Base-by-base conservation (phyloP, 2,113 vertebrate species). In the Saccopteryx leptura region DNA sequence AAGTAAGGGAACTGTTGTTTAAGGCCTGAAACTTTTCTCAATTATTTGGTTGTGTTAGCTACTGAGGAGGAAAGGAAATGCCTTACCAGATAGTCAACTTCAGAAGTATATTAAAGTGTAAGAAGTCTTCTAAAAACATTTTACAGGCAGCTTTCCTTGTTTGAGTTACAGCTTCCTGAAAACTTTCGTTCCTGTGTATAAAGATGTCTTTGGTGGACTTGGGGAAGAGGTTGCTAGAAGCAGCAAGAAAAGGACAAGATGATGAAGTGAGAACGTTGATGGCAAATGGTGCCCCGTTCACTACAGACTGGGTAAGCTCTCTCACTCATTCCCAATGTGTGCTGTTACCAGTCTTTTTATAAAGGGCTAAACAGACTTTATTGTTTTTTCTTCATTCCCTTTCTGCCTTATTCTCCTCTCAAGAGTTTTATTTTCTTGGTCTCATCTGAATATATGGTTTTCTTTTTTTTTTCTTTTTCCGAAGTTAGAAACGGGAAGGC, bases 181-280 rank as follows among this genome's bases (percentile, higher is more conserved):
- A 69, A 82, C 13, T 4, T 93, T 21, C 17, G 71, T 82, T 97
- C 96, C 97, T 98, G 95, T 98, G 98, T 48, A 4, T 79, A 54
- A 98, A 99, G 99, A 99, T 99, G 99, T 99, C 99, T 39, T 95
- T 99, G 97, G 99, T 99, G 98, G 99, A 99, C 97, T 98, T 99
- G 66, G 99, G 99, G 95, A 99, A 99, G 98, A 98, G 99, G 93
- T 97, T 99, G 97, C 98, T 99, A 72, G 99, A 99, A 94, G 99
- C 99, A 0, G 99, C 99, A 54, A 98, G 99, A 24, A 99, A 99
- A 95, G 99, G 99, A 65, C 99, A 99, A 92, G 99, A 99, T 90
- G 99, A 99, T 23, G 99, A 99, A 97, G 99, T 99, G 92, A 95
- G 99, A 11, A 99, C 98, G 21, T 95, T 99, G 96, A 99, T 99